phyloP scores from a whole-genome alignment of 2,888 invertebrate species.

The Micoletzkya japonica region DNA sequence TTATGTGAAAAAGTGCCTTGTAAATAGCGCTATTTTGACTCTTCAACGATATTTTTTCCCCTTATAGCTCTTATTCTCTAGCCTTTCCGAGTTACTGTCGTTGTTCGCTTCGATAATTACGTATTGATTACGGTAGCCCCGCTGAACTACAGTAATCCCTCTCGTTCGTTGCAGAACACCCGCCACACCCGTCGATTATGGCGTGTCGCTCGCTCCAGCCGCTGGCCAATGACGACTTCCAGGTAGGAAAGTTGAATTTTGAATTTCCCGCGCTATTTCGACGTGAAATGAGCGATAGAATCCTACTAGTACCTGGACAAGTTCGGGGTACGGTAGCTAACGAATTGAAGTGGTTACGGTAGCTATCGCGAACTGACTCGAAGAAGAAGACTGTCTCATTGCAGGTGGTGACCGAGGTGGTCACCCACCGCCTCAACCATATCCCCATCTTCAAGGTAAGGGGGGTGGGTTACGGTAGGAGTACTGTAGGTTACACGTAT shows the following conservation, averaged over 20 bases:
- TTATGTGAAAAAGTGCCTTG: too few relatives aligned
- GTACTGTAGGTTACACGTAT: too few relatives aligned
- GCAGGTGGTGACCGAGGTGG: conserved; percentile 64
- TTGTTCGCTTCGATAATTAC: too few relatives aligned
- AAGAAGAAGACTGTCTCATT: too few relatives aligned
- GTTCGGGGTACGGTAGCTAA: too few relatives aligned
- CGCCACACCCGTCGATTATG: conserved; percentile 14
- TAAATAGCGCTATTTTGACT: too few relatives aligned
- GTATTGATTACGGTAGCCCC: neutral
- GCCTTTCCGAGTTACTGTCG: too few relatives aligned
- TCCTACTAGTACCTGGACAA: too few relatives aligned
- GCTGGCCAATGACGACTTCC: conserved; percentile 40
- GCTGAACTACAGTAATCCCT: neutral
- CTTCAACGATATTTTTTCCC: too few relatives aligned
- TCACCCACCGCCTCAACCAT: conserved; percentile 62
- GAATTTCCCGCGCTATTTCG: neutral
- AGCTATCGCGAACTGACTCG: too few relatives aligned
- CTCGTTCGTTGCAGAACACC: too few relatives aligned
- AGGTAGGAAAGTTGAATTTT: neutral
- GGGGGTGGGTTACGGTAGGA: neutral
- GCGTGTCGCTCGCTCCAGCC: conserved; percentile 35
- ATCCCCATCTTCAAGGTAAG: conserved; percentile 64
- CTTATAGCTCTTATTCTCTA: too few relatives aligned
- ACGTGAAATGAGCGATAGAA: neutral
- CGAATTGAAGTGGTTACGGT: neutral